Conservation (phyloP, 64 coral and sea anemone genomes). For the Pocillopora damicornis region DNA sequence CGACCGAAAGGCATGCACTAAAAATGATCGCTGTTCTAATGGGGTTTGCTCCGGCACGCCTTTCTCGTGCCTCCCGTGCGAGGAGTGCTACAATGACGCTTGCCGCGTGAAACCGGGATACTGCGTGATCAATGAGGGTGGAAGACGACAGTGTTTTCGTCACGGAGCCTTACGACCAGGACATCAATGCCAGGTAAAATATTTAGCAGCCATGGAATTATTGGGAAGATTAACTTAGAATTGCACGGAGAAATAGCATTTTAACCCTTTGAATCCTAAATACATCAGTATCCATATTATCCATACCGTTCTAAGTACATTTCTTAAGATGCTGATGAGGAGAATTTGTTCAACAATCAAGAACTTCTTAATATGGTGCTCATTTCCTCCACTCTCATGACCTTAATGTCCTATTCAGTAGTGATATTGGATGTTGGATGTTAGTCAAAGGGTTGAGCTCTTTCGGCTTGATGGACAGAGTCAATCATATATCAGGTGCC, state of each 20-base stretch:
- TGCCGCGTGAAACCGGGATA: slow-evolving; percentile 66
- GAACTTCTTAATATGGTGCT: too few species aligned
- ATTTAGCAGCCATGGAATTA: neutral
- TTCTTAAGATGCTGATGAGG: too few species aligned
- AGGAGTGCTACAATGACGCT: slow-evolving; percentile 49
- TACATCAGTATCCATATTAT: neutral
- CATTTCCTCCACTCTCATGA: too few species aligned
- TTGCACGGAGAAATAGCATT: neutral
- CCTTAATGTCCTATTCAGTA: too few species aligned
- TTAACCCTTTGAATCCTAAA: neutral
- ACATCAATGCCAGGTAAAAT: slow-evolving; percentile 72
- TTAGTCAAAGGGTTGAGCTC: too few species aligned
- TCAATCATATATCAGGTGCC: too few species aligned
- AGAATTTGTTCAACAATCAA: too few species aligned
- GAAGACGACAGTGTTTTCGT: slow-evolving; percentile 45
- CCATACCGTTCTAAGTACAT: too few species aligned
- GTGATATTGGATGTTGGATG: too few species aligned
- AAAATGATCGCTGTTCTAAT: slow-evolving; percentile 35
- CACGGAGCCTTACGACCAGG: slow-evolving; percentile 51
- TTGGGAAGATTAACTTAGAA: neutral
- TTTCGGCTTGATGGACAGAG: too few species aligned
- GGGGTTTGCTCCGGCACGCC: slow-evolving; percentile 60
- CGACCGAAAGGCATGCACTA: slow-evolving; percentile 63
- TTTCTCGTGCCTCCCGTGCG: slow-evolving; percentile 56
- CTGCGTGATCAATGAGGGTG: slow-evolving; percentile 46